Base-by-base conservation (phyloP, 1,140 invertebrate genomes). In the Drosophila ambigua region DNA sequence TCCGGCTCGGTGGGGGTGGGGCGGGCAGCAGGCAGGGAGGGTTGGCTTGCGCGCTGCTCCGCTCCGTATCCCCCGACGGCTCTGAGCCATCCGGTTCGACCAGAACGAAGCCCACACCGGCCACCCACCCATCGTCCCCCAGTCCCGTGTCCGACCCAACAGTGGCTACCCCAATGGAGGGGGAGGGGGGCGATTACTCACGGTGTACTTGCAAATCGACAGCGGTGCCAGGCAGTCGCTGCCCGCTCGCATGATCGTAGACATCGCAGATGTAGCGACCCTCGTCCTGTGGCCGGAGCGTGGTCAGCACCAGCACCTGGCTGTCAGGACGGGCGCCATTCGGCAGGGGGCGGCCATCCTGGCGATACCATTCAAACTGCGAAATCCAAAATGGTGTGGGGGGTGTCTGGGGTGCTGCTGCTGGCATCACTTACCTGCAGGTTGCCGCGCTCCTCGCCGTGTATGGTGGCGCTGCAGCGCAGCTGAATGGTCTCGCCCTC, bases 201-300 rank as follows among this genome's bases (percentile, higher is more conserved):
- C 96, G 93, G 90, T 94, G 93, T 45, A 96, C 94, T 72, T 92
- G 93, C 26, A 96, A 92, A 79, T 95, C 94, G 90, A 96, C 93
- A 91, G 94, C 95, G 91, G 95, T 95, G 59, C 87, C 92, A 49
- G 93, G 93, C 54, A 92, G 87, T 41, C 92, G 92, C 50, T 93
- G 93, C 24, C 93, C 91, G 13, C 57, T 50, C 11, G 44, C 48
- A 39, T 93, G 93, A 45, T 92, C 90, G 52, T 75, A 88, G 16
- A 94, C 93, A 71, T 94, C 92, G 91, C 96, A 96, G 58, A 95
- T 94, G 82, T 97, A 97, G 72, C 93, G 93, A 54, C 96, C 96
- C 66, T 93, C 93, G 83, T 97, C 95, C 44, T 94, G 93, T 16
- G 92, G 91, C 68, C 92, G 93, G 1, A 96, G 92, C 51, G 93